Evolutionary conservation across 1,140 invertebrate species (phyloP), one percentile per base, ranked within the genome.

Genomic region (Orius insidiosus): DNA sequence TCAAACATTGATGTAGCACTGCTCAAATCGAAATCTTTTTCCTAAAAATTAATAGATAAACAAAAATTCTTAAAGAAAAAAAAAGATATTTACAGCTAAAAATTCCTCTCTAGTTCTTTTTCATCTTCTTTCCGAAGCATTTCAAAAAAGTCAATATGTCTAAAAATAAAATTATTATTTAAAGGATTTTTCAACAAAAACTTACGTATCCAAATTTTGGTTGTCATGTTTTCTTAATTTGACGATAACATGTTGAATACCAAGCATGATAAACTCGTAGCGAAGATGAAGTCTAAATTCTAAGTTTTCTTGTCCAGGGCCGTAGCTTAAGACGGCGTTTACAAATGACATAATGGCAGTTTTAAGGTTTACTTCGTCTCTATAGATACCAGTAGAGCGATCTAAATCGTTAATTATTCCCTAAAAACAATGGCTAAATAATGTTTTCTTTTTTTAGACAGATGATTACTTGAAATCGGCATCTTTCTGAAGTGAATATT

Each of bases 281-380:
- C 94, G 75, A 31, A 98, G 65, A 63, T 98, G 94, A 33, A 97
- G 64, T 39, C 94, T 71, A 59, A 98, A 98, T 65, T 98, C 93
- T 10, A 97, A 65, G 55, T 86, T 92, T 54, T 94, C 88, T 64
- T 96, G 86, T 1, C 94, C 92, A 2, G 89, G 84, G 1, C 93
- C 93, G 57, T 94, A 97, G 62, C 92, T 93, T 2, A 98, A 67
- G 1, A 97, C 83, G 2, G 94, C 93, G 62, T 98, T 98, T 31
- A 98, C 78, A 55, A 98, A 94, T 1, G 89, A 95, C 90, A 98
- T 95, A 40, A 97, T 85, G 4, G 92, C 92, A 0, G 92, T 96
- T 66, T 97, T 95, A 0, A 96, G 61, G 14, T 79, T 81, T 3
- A 95, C 72, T 61, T 94, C 89, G 48, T 94, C 88, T 46, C 80